Evolutionary conservation across 2,888 invertebrate species (phyloP).

Genomic region (Seira ritae): DNA sequence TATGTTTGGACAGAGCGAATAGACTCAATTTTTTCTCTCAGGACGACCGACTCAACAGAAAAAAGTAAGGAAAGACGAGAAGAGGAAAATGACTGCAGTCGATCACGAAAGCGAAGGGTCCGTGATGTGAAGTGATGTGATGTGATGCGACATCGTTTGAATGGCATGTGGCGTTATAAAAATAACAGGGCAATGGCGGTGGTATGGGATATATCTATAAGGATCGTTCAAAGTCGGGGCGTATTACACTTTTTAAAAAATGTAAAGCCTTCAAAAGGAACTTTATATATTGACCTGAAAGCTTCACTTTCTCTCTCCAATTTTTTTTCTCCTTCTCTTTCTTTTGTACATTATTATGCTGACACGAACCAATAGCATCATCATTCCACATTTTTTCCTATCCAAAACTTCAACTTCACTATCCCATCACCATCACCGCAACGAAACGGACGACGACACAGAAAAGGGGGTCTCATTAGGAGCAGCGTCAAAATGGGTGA

Average conservation of each 20-base stretch:
- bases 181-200: not conserved
- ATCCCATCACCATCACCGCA: slow-evolving; percentile 1
- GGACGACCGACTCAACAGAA: slow-evolving; percentile 26
- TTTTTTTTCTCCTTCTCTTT: not conserved
- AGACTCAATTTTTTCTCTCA: slow-evolving; percentile 41
- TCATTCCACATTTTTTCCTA: too few species aligned
- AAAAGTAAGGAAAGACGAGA: slow-evolving; percentile 9
- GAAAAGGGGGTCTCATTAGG: slow-evolving; percentile 51
- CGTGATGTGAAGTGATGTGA: slow-evolving; percentile 45
- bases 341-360: slow-evolving; percentile 29
- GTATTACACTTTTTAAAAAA: not conserved
- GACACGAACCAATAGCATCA: slow-evolving; percentile 40
- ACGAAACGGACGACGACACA: slow-evolving; percentile 15
- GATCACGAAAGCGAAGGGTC: slow-evolving; percentile 59
- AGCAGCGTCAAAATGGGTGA: slow-evolving; percentile 46
- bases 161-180: slow-evolving; percentile 45
- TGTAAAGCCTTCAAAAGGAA: too few species aligned
- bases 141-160: slow-evolving; percentile 57
- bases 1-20: slow-evolving; percentile 28
- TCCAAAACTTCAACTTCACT: too few species aligned
- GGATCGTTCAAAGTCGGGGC: too few species aligned
- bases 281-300: too few species aligned
- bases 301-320: slow-evolving; percentile 15
- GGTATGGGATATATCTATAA: too few species aligned
- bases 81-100: slow-evolving; percentile 55